Percentiles rank a stretch among this genome's conserved stretches.
phyloP scores from a whole-genome alignment of 2,888 invertebrate species.

The Lagria hirta region DNA sequence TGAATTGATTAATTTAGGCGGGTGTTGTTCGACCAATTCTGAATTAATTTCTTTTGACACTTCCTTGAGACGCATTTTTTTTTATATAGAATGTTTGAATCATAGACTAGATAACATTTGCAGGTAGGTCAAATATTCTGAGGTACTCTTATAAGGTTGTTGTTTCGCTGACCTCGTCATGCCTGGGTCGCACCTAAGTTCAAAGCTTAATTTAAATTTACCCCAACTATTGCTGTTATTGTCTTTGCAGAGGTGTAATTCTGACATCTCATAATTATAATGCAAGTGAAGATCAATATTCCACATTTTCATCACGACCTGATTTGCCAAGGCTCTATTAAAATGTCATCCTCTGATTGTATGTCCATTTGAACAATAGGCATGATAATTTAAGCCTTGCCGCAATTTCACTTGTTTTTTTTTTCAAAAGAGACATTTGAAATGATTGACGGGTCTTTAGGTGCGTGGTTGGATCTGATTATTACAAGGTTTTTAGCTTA shows the following conservation, averaged over 20 bases:
- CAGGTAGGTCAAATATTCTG: slow-evolving; percentile 8
- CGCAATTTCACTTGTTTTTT: slow-evolving; percentile 12
- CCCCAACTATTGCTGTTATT: slow-evolving; percentile 15
- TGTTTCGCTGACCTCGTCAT: slow-evolving; percentile 19
- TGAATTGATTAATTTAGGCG: too few species aligned
- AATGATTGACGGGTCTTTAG: slow-evolving; percentile 12
- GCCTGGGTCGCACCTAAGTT: slow-evolving; percentile 17
- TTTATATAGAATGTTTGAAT: slow-evolving; percentile 9
- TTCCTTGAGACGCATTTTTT: slow-evolving; percentile 16
- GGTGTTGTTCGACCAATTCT: too few species aligned
- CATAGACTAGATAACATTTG: slow-evolving; percentile 6
- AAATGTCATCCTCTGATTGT: slow-evolving; percentile 20
- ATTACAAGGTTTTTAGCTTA: slow-evolving; percentile 9
- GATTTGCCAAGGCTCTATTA: slow-evolving; percentile 16
- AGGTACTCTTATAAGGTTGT: slow-evolving; percentile 10
- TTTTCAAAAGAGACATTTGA: slow-evolving; percentile 12
- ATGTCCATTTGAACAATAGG: slow-evolving; percentile 15
- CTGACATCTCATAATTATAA: slow-evolving; percentile 12
- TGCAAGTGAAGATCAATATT: slow-evolving; percentile 15
- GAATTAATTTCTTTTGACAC: too few species aligned
- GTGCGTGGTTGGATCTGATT: slow-evolving; percentile 7
- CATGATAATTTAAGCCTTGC: slow-evolving; percentile 18
- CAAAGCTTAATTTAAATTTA: slow-evolving; percentile 14
- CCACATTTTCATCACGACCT: slow-evolving; percentile 13
- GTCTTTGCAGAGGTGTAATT: slow-evolving; percentile 13